phyloP scores from a whole-genome alignment of 2,888 invertebrate genomes.

The Epinotia bilunana region DNA sequence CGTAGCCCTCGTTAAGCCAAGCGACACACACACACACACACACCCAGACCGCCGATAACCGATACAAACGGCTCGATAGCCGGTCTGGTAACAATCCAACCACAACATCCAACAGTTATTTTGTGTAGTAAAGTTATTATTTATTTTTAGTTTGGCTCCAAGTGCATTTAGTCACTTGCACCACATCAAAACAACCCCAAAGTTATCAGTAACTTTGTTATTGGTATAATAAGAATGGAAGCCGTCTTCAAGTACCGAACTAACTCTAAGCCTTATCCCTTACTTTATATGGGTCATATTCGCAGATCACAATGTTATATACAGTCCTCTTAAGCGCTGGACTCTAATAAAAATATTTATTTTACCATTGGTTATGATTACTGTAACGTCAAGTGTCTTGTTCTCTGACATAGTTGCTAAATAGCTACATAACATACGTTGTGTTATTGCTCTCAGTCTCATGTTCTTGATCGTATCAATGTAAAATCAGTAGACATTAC shows the following conservation, averaged over 20 bases:
- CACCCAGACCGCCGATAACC: too few relatives aligned
- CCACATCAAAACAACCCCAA: slow-evolving; percentile 42
- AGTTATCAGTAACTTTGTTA: slow-evolving; percentile 56
- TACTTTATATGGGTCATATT: not conserved
- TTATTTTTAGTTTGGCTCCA: not conserved
- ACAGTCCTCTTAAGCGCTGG: slow-evolving; percentile 18
- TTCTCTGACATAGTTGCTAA: slow-evolving; percentile 5
- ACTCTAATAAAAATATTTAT: slow-evolving; percentile 41
- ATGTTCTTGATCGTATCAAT: not conserved
- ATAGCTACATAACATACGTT: not conserved
- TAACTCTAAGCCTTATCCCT: not conserved
- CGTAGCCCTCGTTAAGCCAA: too few relatives aligned
- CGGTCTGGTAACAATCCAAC: too few relatives aligned
- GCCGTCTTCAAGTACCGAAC: slow-evolving; percentile 7
- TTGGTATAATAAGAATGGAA: slow-evolving; percentile 55
- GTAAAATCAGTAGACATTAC: too few relatives aligned
- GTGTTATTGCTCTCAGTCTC: not conserved
- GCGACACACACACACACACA: too few relatives aligned
- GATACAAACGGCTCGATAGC: too few relatives aligned
- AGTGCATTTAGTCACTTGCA: slow-evolving; percentile 27
- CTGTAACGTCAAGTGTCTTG: slow-evolving; percentile 24
- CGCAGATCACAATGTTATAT: not conserved
- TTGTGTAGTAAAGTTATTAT: not conserved
- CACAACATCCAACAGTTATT: too few relatives aligned
- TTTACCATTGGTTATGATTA: slow-evolving; percentile 39